Conservation (phyloP, 35 echinoderm and acorn worm species). For the Amphiura filiformis region DNA sequence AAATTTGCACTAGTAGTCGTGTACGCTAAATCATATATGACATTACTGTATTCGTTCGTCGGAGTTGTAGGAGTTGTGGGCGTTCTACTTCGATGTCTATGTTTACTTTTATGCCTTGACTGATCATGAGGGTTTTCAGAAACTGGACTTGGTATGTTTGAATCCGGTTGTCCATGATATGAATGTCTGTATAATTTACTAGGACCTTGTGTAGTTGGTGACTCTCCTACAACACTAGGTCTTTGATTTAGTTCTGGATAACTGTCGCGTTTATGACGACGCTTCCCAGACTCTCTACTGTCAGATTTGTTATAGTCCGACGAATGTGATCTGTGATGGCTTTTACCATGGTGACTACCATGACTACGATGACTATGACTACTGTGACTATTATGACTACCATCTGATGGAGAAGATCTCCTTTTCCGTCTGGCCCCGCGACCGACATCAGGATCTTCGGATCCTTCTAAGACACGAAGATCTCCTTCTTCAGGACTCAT, state of each 20-base stretch:
- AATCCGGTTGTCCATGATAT: not conserved
- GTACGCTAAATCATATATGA: not conserved
- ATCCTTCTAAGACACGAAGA: not conserved
- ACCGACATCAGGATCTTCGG: not conserved
- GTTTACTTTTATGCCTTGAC: not conserved
- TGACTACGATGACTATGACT: not conserved
- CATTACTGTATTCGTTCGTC: not conserved
- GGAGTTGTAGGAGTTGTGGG: no score
- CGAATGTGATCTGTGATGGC: conserved; percentile 15
- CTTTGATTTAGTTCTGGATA: not conserved
- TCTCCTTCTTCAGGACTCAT: not conserved
- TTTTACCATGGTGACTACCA: not conserved
- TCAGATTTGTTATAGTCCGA: not conserved
- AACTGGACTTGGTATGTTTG: not conserved
- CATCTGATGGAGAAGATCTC: not conserved
- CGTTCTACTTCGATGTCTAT: not conserved
- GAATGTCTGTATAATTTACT: not conserved
- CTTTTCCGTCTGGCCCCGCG: not conserved
- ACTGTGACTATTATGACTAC: not conserved
- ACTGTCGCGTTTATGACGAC: not conserved
- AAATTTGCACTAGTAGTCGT: conserved; percentile 1
- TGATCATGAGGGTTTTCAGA: not conserved
- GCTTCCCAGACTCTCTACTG: not conserved
- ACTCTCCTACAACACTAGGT: not conserved
- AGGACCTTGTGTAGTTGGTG: not conserved